Evolutionary conservation across 2,113 vertebrate species (phyloP).

Genomic region (Hydrochoerus hydrochaeris): DNA sequence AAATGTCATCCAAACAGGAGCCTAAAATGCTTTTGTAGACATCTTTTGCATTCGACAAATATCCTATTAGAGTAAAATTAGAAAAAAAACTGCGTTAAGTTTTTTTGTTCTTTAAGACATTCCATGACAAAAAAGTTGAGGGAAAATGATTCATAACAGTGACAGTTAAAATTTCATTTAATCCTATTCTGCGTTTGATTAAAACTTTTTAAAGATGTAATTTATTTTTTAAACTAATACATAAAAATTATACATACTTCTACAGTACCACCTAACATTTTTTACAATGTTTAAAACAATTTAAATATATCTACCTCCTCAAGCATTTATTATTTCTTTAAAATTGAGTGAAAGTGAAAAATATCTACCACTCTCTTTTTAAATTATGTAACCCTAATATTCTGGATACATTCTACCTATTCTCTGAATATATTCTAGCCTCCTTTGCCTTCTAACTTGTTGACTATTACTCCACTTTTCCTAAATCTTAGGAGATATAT

Average conservation of each 20-base stretch:
- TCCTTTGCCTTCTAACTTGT: not conserved
- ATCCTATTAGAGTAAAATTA: constrained; percentile 87
- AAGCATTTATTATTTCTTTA: not conserved
- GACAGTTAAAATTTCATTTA: constrained; percentile 20
- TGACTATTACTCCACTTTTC: constrained; percentile 4
- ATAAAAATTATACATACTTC: not conserved
- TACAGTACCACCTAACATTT: not conserved
- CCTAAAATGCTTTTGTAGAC: constrained; percentile 85
- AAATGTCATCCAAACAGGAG: constrained; percentile 87
- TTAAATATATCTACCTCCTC: not conserved
- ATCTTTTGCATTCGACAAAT: constrained; percentile 89
- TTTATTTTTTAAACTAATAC: not conserved
- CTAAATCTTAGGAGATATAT: not conserved
- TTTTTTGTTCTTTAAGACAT: constrained; percentile 7
- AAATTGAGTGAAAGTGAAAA: constrained; percentile 9
- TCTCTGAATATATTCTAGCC: not conserved
- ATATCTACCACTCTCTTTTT: constrained; percentile 8
- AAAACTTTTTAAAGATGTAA: not conserved
- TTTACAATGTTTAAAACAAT: not conserved
- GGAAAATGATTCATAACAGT: constrained; percentile 43
- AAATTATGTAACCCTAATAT: not conserved
- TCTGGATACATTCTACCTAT: not conserved
- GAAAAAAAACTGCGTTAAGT: not conserved
- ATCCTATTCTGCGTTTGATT: constrained; percentile 37
- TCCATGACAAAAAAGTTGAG: constrained; percentile 27